Base-by-base conservation (phyloP, 2,888 invertebrate species). In the Drosophila multiciliata region DNA sequence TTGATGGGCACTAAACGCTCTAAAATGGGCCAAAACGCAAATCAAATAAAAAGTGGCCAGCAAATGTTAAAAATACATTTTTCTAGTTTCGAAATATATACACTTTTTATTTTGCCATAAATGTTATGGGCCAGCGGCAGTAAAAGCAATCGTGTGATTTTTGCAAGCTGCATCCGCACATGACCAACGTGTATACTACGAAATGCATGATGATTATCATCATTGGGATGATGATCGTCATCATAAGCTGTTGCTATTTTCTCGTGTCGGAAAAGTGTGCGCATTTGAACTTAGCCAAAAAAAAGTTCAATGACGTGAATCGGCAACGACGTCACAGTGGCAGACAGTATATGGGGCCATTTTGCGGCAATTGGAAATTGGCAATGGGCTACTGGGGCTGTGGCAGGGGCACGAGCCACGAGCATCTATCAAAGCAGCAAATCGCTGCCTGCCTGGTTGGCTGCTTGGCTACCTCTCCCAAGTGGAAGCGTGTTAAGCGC, bases 401-500 rank as follows among this genome's bases (percentile, higher is more conserved):
- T 40, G 32, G 45, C 45, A 45, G 57, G 32, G 32, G 33, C 26
- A 38, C 26, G 26, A 38, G 38, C 26, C 38, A 26, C 38, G n/a
- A 38, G 38, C 36, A 55, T 55, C 55, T 55, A 55, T 55, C 38
- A 38, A 55, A 29, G 12, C 26, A n/a, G 52, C 57, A 38, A 62
- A 55, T 71, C 45, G 63, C 50, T 32, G 48, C 9, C 35, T 33
- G 32, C n/a, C 50, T 50, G 50, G 6, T 1, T 33, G 45, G 12
- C 45, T 20, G 52, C 52, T 52, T 52, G 52, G 50, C 62, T 52
- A 80, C 82, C 84, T 82, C 77, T 79, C 82, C 80, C 87, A 89
- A 87, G 81, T 77, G 77, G 72, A 84, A 87, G 87, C 81, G 82
- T 87, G 89, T 87, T 89, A 76, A 68, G 83, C 79, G 85, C 72